Conservation (phyloP, 2,888 invertebrate genomes). For the Stictocephala bisonia region DNA sequence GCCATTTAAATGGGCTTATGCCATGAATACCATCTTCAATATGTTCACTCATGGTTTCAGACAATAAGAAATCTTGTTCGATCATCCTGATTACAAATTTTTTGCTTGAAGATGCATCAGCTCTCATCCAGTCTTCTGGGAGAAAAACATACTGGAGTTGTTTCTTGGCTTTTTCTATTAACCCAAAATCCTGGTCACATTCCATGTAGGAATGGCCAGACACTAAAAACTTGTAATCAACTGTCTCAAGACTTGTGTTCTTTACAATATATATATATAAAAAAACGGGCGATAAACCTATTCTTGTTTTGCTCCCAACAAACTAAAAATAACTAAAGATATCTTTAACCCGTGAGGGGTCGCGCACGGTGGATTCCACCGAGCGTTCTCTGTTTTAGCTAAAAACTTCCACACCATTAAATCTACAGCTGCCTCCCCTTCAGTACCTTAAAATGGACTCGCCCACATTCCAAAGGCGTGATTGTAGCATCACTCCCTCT, state of each 20-base stretch:
- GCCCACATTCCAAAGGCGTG: too few relatives aligned
- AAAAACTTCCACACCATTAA: too few relatives aligned
- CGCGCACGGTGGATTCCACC: too few relatives aligned
- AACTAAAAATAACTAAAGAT: too few relatives aligned
- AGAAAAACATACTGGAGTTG: constrained; percentile 30
- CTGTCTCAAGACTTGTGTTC: constrained; percentile 41
- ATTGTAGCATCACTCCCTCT: too few relatives aligned
- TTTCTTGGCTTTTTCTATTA: constrained; percentile 54
- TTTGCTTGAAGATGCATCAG: constrained; percentile 4
- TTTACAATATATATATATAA: constrained; percentile 57
- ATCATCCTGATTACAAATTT: constrained; percentile 30
- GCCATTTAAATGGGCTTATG: constrained; percentile 40
- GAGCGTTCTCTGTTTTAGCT: too few relatives aligned
- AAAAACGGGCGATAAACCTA: constrained; percentile 60
- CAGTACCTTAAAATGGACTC: too few relatives aligned
- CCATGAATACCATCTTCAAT: constrained; percentile 19
- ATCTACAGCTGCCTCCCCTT: too few relatives aligned
- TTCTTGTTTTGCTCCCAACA: constrained; percentile 58
- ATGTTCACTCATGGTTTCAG: constrained; percentile 24
- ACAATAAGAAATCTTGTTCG: constrained; percentile 29
- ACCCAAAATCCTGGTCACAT: constrained; percentile 53
- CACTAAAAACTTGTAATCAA: constrained; percentile 54
- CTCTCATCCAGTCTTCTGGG: constrained; percentile 35
- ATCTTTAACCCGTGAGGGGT: too few relatives aligned
- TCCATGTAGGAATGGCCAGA: constrained; percentile 53